A percentile compares a stretch with the other conserved stretches of the same genome.
Evolutionary conservation across 2,888 invertebrate species (phyloP).

Genomic region (Operophtera brumata): DNA sequence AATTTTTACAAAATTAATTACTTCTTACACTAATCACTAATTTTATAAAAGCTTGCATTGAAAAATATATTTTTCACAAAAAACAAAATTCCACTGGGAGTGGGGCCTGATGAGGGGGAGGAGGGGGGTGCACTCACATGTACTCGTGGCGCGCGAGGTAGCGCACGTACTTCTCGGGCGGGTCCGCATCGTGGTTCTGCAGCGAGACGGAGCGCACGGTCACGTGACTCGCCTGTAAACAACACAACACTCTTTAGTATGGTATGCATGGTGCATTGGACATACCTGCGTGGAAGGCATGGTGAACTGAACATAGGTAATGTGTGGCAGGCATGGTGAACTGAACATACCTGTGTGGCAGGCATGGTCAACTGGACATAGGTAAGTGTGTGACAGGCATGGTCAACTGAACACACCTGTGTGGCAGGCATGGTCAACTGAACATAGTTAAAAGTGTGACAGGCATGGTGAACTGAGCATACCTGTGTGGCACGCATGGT

Average conservation of each 20-base stretch:
- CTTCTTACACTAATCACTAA: no score
- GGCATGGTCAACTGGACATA: neutral
- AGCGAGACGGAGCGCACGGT: constrained; percentile 97
- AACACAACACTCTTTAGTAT: neutral
- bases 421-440: neutral
- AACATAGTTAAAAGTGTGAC: constrained; percentile 90
- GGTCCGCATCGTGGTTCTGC: constrained; percentile 92
- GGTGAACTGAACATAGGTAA: no score
- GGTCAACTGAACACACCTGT: constrained; percentile 92
- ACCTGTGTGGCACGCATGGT: neutral
- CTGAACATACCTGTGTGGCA: constrained; percentile 69
- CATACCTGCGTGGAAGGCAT: no score
- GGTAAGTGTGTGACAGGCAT: constrained; percentile 98
- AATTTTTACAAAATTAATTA: no score
- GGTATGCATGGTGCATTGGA: no score
- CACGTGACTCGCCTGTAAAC: constrained; percentile 84
- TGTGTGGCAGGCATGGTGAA: constrained; percentile 99
- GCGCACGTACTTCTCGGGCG: constrained; percentile 98
- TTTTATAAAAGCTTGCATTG: no score
- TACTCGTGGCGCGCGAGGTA: constrained; percentile 98
- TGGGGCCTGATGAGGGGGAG: neutral
- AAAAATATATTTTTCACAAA: no score
- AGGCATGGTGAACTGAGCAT: constrained; percentile 99
- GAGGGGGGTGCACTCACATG: constrained; percentile 79
- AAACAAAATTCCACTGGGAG: no score